These are phyloP conservation scores for Cantharis nigra DNA, from an alignment of 2,888 invertebrate species.

Conservation along the genomic window DNA sequence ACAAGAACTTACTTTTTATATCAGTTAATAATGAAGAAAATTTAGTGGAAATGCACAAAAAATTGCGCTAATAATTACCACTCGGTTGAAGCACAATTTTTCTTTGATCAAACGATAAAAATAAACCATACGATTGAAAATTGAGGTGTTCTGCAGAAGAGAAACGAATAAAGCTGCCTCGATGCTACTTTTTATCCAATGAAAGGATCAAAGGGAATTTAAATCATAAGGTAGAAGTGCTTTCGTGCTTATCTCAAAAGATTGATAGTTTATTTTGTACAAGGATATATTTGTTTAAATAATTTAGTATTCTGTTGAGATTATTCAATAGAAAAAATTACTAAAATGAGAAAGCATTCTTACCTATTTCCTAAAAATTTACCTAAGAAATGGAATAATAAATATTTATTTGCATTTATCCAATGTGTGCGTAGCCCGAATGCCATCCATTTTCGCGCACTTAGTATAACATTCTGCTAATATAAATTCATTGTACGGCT, in stretches of 20 bases:
- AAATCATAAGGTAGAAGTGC: slow-evolving; percentile 20
- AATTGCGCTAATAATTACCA: background rate
- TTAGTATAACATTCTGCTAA: too few species aligned
- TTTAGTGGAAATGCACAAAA: background rate
- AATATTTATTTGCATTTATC: too few species aligned
- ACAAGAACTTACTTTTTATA: slow-evolving; percentile 5
- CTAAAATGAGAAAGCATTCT: background rate
- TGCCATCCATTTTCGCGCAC: too few species aligned
- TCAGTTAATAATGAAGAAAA: background rate
- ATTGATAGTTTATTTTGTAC: background rate
- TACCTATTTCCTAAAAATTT: too few species aligned
- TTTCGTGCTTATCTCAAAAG: background rate
- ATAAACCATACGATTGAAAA: background rate
- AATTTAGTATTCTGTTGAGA: background rate
- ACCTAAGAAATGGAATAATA: too few species aligned
- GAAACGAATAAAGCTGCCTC: background rate
- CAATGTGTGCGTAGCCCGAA: too few species aligned
- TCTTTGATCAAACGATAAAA: background rate
- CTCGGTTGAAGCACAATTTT: background rate
- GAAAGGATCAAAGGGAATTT: slow-evolving; percentile 13
- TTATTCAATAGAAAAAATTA: background rate
- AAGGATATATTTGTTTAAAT: background rate
- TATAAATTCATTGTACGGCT: too few species aligned
- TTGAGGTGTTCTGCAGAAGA: background rate
- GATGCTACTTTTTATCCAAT: background rate